Base-by-base conservation (phyloP, 2,888 invertebrate genomes). In the Aspidiotus destructor region DNA sequence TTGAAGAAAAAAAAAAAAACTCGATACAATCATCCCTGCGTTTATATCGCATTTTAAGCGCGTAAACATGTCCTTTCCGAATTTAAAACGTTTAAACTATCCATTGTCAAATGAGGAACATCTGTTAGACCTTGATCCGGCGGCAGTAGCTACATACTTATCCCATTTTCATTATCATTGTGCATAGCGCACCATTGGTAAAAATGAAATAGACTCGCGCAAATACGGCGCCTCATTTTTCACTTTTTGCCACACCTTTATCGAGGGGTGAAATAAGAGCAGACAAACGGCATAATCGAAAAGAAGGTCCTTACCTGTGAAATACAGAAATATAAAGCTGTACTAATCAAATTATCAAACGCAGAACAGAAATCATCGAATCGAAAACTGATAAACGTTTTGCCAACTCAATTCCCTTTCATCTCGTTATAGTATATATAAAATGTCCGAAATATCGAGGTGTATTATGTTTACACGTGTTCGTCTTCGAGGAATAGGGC, bases 161-260 rank as follows among this genome's bases (percentile, higher is more conserved):
- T 67, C 60, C 44, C 48, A 16, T 65, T 41, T 67, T 52, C 15
- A 28, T 28, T 28, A 28, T 28, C 28, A 28, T 28, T 28, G 28
- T 28, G 28, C 28, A 28, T 28, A 28, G 28, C 28, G 28, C 28
- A 16, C 67, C 58, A 67, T 58, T 67, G 57, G 67, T 60, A 60
- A 60, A 67, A 67, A 67, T 67, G 67, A 57, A 60, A 67, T 60
- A 60, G 15, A 8, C 60, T 67, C 41, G 67, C 60, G 28, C 67
- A 58, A 67, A 65, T 65, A 58, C 67, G 67, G 67, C 67, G 60
- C 67, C 67, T 58, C 67, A 58, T 67, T 67, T 60, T 67, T 67
- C 67, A 67, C 67, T 67, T 67, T 60, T 58, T 52, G 67, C 67
- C 67, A 67, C 67, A 67, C 67, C 67, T 67, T 67, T 44, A 58